Percentiles rank a stretch among this genome's conserved stretches.
phyloP scores from a whole-genome alignment of 23 tunicate species.

The Trididemnum clinides region DNA sequence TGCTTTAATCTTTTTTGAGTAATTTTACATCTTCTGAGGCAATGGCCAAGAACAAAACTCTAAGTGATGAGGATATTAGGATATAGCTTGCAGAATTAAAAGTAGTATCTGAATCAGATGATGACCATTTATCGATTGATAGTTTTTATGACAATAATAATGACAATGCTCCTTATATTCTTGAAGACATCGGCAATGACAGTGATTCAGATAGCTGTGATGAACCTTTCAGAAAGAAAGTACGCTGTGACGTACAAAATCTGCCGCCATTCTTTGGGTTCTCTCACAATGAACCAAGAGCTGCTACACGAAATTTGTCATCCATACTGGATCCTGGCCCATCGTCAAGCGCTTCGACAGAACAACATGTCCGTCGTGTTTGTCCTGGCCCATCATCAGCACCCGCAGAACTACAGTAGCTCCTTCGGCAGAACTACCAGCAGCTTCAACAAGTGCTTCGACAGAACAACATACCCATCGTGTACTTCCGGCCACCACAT shows the following conservation, averaged over 20 bases:
- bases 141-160: not conserved
- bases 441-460: not conserved
- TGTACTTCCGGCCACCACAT: not conserved
- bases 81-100: not conserved
- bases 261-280: not conserved
- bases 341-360: not conserved
- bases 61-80: not conserved
- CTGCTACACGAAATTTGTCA: not conserved
- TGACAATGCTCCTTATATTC: not conserved
- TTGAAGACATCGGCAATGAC: not conserved
- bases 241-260: not conserved
- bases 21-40: not conserved
- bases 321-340: not conserved
- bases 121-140: not conserved
- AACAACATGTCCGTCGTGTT: not conserved
- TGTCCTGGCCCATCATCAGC: not conserved
- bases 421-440: not conserved
- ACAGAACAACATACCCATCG: not conserved
- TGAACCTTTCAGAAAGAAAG: not conserved
- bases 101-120: not conserved
- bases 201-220: not conserved
- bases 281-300: not conserved
- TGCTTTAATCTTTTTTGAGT: no score
- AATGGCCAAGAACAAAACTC: not conserved
- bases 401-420: not conserved